phyloP scores from a whole-genome alignment of 2,797 vertebrate genomes.

The Enteromius unitaeniatus region DNA sequence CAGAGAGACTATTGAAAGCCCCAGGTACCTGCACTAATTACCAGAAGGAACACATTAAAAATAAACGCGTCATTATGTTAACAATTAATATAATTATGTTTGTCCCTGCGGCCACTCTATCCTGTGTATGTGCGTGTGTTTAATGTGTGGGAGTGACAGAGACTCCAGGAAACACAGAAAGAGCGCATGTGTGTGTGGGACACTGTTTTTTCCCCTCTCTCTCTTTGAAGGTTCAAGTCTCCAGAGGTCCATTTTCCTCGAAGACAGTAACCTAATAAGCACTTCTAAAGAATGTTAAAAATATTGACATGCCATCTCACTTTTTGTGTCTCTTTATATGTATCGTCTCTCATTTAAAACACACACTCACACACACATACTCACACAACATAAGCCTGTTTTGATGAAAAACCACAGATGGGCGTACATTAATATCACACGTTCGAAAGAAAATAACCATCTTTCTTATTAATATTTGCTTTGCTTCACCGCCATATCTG shows the following conservation, averaged over 20 bases:
- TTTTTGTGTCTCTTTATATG: constrained; percentile 26
- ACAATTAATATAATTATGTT: constrained; percentile 82
- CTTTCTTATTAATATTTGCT: constrained; percentile 48
- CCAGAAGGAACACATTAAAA: constrained; percentile 80
- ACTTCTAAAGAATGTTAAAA: constrained; percentile 56
- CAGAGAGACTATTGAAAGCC: constrained; percentile 64
- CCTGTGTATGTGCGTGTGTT: constrained; percentile 56
- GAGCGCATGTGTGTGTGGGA: constrained; percentile 6
- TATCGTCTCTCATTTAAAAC: constrained; percentile 20
- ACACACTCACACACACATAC: constrained; percentile 32
- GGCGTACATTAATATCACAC: constrained; percentile 46
- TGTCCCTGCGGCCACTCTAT: constrained; percentile 56
- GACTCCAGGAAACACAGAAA: constrained; percentile 29
- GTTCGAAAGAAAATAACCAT: constrained; percentile 40
- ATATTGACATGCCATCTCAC: constrained; percentile 49
- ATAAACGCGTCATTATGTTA: constrained; percentile 81
- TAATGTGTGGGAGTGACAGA: constrained; percentile 52
- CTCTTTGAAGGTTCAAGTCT: constrained; percentile 23
- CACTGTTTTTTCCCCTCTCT: neutral
- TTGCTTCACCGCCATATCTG: constrained; percentile 8
- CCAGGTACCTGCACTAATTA: constrained; percentile 73
- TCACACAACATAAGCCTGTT: constrained; percentile 46
- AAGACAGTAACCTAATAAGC: constrained; percentile 52
- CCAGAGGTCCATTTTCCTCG: constrained; percentile 28
- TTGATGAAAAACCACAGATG: constrained; percentile 49